These are phyloP conservation scores for Dipodomys ordii DNA, from an alignment of 2,113 vertebrate genomes.

Conservation along the genomic window DNA sequence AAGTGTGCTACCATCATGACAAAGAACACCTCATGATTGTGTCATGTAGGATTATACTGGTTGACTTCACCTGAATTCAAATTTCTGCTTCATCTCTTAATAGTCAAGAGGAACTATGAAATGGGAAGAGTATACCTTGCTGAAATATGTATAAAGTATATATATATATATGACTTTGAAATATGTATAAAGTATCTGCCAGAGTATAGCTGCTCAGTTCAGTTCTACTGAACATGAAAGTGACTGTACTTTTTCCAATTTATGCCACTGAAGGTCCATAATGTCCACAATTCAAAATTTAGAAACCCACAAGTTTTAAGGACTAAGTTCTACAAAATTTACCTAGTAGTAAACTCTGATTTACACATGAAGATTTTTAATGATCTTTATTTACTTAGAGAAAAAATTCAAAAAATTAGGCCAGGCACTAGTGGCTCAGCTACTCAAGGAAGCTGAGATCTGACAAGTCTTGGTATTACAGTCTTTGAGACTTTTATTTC, in stretches of 20 bases:
- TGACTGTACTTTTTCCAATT: background rate
- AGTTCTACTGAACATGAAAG: background rate
- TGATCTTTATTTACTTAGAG: background rate
- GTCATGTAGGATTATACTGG: background rate
- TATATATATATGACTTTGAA: background rate
- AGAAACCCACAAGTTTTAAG: background rate
- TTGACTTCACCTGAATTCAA: background rate
- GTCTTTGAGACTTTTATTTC: no score
- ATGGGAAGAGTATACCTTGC: background rate
- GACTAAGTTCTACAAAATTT: no score
- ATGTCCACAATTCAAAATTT: background rate
- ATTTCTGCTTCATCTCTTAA: background rate
- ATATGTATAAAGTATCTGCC: background rate
- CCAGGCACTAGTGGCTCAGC: no score
- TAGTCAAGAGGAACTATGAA: background rate
- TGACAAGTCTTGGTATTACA: no score
- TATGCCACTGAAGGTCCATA: conserved; percentile 10
- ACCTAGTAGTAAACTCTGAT: background rate
- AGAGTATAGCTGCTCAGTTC: background rate
- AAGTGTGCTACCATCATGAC: background rate
- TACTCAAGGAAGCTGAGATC: no score
- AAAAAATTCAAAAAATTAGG: conserved; percentile 5
- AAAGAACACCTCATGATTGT: background rate
- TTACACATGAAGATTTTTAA: background rate
- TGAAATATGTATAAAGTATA: background rate